Conservation (phyloP, 2,888 invertebrate genomes). For the Empis stercorea region DNA sequence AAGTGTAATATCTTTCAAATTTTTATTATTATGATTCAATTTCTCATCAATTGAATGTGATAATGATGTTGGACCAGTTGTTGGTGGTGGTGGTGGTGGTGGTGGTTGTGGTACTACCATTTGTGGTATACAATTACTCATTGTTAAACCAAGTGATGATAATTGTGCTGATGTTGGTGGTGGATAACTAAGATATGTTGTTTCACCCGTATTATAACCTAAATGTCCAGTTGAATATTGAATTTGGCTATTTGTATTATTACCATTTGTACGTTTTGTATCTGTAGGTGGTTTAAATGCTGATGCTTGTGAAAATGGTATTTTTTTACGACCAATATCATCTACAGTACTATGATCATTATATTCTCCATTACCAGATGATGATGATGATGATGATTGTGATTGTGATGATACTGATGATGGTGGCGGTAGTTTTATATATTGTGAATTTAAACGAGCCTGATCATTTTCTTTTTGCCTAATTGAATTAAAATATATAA, state of each 20-base stretch:
- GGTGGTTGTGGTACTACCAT: constrained; percentile 9
- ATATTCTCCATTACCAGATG: constrained; percentile 11
- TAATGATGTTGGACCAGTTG: constrained; percentile 8
- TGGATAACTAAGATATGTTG: constrained; percentile 11
- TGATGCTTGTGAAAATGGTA: constrained; percentile 61
- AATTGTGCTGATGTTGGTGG: constrained; percentile 7
- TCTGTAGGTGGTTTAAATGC: constrained; percentile 68
- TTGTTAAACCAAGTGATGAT: background rate
- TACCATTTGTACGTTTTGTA: constrained; percentile 41
- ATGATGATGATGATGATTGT: constrained; percentile 9
- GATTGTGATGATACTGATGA: constrained; percentile 10
- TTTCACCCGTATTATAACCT: too few species aligned
- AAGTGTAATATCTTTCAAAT: constrained; percentile 9
- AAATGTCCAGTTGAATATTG: constrained; percentile 6
- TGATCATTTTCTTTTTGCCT: constrained; percentile 36
- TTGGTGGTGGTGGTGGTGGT: constrained; percentile 6
- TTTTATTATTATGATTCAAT: constrained; percentile 7
- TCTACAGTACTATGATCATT: constrained; percentile 9
- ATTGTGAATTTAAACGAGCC: constrained; percentile 29
- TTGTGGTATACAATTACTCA: constrained; percentile 6
- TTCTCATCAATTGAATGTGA: constrained; percentile 6
- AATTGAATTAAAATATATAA: constrained; percentile 37
- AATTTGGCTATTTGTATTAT: constrained; percentile 20
- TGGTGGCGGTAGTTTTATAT: constrained; percentile 14
- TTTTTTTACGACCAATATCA: constrained; percentile 22